Conservation (phyloP, 2,113 vertebrate species). For the Psettodes erumei region DNA sequence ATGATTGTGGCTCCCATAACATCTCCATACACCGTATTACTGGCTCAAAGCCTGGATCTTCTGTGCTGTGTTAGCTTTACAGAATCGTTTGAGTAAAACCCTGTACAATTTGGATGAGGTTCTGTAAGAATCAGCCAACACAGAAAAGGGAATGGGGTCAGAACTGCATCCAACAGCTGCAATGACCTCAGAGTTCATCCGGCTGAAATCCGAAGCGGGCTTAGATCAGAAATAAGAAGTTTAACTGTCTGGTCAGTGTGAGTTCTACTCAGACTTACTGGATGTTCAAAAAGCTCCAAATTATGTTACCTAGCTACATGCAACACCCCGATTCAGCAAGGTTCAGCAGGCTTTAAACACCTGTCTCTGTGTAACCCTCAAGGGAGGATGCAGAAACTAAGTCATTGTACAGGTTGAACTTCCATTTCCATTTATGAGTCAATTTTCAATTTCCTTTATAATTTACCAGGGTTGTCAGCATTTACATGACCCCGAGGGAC, state of each 20-base stretch:
- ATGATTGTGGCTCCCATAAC: slow-evolving; percentile 9
- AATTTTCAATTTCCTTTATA: not conserved
- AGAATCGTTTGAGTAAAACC: too few species aligned
- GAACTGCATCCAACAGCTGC: slow-evolving; percentile 18
- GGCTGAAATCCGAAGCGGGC: slow-evolving; percentile 15
- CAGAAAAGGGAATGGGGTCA: slow-evolving; percentile 22
- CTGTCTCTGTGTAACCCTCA: not conserved
- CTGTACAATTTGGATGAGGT: not conserved
- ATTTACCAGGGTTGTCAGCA: not conserved
- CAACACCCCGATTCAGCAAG: not conserved
- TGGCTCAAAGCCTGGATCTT: not conserved
- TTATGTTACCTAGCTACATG: not conserved
- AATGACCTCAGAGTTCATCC: slow-evolving; percentile 20
- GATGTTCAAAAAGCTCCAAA: not conserved
- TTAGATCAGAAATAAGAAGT: slow-evolving; percentile 46
- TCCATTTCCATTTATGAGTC: not conserved
- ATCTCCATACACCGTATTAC: not conserved
- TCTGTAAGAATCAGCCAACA: not conserved
- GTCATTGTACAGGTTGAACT: not conserved
- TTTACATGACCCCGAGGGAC: not conserved
- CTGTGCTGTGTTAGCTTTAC: slow-evolving; percentile 3
- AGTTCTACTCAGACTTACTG: slow-evolving; percentile 13
- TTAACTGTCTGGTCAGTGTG: slow-evolving; percentile 16
- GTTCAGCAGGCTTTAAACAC: not conserved
- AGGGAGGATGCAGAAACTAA: not conserved